These are phyloP conservation scores for Dermatophagoides farinae DNA, from an alignment of 1,140 invertebrate species.

Conservation along the genomic window DNA sequence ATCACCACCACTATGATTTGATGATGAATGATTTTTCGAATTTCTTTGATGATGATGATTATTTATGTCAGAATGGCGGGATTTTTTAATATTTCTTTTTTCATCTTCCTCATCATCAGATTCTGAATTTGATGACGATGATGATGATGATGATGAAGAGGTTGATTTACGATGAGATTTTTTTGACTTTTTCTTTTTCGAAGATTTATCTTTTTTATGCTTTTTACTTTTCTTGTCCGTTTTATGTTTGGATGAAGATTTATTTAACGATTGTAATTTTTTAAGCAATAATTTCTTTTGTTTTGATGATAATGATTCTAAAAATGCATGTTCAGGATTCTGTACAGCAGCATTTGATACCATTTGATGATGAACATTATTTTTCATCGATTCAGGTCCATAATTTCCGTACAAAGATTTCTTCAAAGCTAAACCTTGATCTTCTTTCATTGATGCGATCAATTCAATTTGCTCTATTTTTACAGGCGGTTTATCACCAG, in stretches of 20 bases:
- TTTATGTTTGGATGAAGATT: neutral
- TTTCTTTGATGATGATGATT: neutral
- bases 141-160: neutral
- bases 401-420: conserved; percentile 37
- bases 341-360: conserved; percentile 27
- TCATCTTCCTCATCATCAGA: neutral
- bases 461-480: conserved; percentile 45
- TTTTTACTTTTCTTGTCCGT: conserved; percentile 9
- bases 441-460: conserved; percentile 73
- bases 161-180: neutral
- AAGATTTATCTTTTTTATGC: neutral
- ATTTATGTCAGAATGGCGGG: neutral
- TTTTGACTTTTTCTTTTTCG: neutral
- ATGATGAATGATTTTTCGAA: neutral
- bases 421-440: conserved; percentile 60
- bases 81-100: neutral
- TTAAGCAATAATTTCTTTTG: conserved; percentile 75
- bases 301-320: conserved; percentile 60
- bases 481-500: conserved; percentile 18
- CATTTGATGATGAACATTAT: conserved; percentile 3
- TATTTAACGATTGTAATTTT: conserved; percentile 29
- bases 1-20: neutral
- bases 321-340: conserved; percentile 42
- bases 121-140: neutral
- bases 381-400: neutral